These are phyloP conservation scores for Odontamblyopus lacepedii DNA, from an alignment of 2,797 vertebrate genomes.

Conservation along the genomic window DNA sequence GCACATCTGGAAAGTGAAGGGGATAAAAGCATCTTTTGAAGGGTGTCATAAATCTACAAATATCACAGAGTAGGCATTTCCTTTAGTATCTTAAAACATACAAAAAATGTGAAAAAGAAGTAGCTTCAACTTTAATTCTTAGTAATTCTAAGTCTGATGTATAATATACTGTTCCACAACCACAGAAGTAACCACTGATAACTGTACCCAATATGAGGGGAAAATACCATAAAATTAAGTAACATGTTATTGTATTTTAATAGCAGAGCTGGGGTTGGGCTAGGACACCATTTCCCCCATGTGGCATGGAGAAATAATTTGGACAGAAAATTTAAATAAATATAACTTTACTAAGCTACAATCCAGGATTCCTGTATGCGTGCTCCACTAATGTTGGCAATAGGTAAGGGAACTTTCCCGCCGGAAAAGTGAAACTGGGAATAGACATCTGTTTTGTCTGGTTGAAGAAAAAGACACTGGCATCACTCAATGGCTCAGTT, in stretches of 20 bases:
- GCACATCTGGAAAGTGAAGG: conserved; percentile 58
- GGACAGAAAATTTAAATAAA: conserved; percentile 53
- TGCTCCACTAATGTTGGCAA: conserved; percentile 67
- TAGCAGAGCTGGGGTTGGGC: conserved; percentile 31
- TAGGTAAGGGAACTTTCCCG: conserved; percentile 70
- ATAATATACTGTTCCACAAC: too few species aligned
- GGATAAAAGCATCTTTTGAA: conserved; percentile 32
- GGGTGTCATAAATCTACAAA: conserved; percentile 23
- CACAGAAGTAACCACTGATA: neutral
- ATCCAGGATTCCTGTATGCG: conserved; percentile 67
- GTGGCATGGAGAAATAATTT: conserved; percentile 49
- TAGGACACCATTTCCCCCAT: conserved; percentile 38
- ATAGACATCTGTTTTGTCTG: conserved; percentile 76
- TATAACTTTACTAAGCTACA: conserved; percentile 69
- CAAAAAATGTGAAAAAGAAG: neutral
- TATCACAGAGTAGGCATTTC: conserved; percentile 1
- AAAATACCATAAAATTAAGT: neutral
- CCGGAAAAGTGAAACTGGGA: conserved; percentile 73
- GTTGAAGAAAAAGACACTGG: conserved; percentile 41
- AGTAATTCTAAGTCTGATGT: neutral
- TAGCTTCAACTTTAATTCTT: neutral
- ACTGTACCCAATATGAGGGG: neutral
- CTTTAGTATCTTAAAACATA: neutral
- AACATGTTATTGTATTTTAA: conserved; percentile 10
- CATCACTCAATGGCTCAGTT: conserved; percentile 40